Percentiles rank a stretch among this genome's conserved stretches.
These are phyloP conservation scores for Amyelois transitella DNA, from an alignment of 1,140 invertebrate species.

Conservation along the genomic window DNA sequence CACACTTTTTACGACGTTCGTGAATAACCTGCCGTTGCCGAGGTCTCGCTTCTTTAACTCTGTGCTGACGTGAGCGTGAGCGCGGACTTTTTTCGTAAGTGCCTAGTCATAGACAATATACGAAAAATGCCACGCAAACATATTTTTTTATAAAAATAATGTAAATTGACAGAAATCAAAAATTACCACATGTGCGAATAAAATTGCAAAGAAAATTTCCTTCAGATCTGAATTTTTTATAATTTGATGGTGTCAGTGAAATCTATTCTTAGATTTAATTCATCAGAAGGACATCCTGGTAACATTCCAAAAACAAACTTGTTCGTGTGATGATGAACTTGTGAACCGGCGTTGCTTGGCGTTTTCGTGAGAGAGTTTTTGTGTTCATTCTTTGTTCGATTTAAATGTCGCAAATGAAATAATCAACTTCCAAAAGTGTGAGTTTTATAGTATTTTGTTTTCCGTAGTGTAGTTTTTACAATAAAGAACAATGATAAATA, in stretches of 20 bases:
- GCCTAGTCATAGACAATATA: constrained; percentile 23
- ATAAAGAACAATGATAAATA: constrained; percentile 63
- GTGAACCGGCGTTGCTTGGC: constrained; percentile 69
- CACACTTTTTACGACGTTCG: no score
- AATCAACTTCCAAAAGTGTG: constrained; percentile 49
- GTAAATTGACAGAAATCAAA: constrained; percentile 27
- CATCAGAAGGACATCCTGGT: constrained; percentile 35
- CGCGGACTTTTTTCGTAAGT: no score
- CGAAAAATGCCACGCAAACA: constrained; percentile 37
- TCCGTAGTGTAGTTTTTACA: constrained; percentile 65
- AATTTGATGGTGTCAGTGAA: not conserved
- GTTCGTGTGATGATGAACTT: constrained; percentile 67
- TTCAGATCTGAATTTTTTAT: not conserved
- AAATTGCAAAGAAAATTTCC: not conserved
- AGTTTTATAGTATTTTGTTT: constrained; percentile 66
- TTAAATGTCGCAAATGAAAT: constrained; percentile 65
- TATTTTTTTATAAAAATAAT: constrained; percentile 21
- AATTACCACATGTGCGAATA: constrained; percentile 25
- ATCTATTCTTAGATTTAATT: not conserved
- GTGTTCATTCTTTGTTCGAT: constrained; percentile 66
- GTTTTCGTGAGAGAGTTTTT: constrained; percentile 63
- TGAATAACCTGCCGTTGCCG: no score
- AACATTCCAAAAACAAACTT: constrained; percentile 68
- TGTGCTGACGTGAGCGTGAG: no score
- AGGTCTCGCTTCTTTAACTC: no score